Base-by-base conservation (phyloP, 2,113 vertebrate genomes). In the Megalops atlanticus region DNA sequence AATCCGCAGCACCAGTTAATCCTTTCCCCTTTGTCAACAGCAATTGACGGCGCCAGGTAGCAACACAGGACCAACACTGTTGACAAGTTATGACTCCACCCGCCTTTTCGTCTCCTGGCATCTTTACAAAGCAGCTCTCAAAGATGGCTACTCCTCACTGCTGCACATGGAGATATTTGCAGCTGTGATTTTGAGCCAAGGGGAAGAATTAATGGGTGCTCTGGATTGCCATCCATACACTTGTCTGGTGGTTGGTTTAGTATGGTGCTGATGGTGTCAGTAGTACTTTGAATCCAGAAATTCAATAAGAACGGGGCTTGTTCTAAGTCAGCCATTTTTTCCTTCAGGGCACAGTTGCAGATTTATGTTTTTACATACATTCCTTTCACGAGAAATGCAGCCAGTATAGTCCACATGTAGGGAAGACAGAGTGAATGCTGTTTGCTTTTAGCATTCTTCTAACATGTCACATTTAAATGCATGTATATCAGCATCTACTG, bases 1-100 rank as follows among this genome's bases (percentile, higher is more conserved):
- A 49, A 74, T 49, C 79, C 45, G 38, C 72, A 71, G 72, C 73
- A 41, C 71, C 72, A 58, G 79, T 81, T 75, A 81, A 81, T 81
- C 40, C 79, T 74, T 81, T 81, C 79, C 79, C 79, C 76, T 81
- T 81, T 81, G 79, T 81, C 79, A 81, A 81, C 79, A 81, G 79
- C 72, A 58, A 81, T 81, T 81, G 79, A 81, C 72, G 79, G 49
- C 79, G 52, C 52, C 79, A 75, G 52, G 49, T 81, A 81, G 79
- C 79, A 75, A 74, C 79, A 64, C 79, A 75, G 79, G 72, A 81
- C 49, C 72, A 64, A 40, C 79, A 58, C 71, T 74, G 72, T 81
- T 81, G 79, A 81, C 79, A 81, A 81, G 79, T 81, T 81, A 64
- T 58, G 76, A 77, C 71, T 75, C 79, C 47, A 74, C 79, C 71